phyloP scores from a whole-genome alignment of 1,140 invertebrate species.

The Sinella curviseta region DNA sequence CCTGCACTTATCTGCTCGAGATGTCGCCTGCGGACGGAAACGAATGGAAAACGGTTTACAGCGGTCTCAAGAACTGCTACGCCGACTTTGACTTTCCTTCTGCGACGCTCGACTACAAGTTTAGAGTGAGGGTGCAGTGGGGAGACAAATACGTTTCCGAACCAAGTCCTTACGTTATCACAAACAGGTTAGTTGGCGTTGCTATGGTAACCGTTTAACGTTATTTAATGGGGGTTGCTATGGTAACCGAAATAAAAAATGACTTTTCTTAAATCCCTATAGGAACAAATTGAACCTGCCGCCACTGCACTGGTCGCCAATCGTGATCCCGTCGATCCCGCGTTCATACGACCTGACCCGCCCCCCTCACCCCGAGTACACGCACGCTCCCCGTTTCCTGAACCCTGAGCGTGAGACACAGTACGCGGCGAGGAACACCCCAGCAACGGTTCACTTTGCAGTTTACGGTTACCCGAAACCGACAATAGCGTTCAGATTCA shows the following conservation, averaged over 20 bases:
- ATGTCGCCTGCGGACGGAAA: conserved; percentile 85
- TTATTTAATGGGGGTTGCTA: neutral
- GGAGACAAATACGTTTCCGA: conserved; percentile 77
- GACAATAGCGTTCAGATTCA: conserved; percentile 82
- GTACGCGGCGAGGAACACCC: conserved; percentile 67
- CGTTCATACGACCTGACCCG: conserved; percentile 86
- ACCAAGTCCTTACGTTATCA: conserved; percentile 82
- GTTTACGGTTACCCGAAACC: conserved; percentile 91
- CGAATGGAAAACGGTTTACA: conserved; percentile 80
- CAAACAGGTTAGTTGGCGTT: conserved; percentile 51
- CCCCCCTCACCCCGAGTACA: conserved; percentile 77
- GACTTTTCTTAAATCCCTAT: conserved; percentile 27
- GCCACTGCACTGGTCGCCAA: conserved; percentile 74
- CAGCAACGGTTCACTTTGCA: conserved; percentile 65
- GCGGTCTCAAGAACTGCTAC: conserved; percentile 67
- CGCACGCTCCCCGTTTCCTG: conserved; percentile 70
- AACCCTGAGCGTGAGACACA: conserved; percentile 79
- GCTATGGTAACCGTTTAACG: neutral
- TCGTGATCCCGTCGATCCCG: conserved; percentile 68
- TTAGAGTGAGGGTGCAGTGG: conserved; percentile 88
- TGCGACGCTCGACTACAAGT: conserved; percentile 86
- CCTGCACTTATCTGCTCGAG: conserved; percentile 91
- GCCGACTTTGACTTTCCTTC: conserved; percentile 81
- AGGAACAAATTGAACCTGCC: conserved; percentile 76
- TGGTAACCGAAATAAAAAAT: neutral